These are phyloP conservation scores for Siniperca obscura DNA, from an alignment of 2,797 vertebrate species.

Conservation along the genomic window DNA sequence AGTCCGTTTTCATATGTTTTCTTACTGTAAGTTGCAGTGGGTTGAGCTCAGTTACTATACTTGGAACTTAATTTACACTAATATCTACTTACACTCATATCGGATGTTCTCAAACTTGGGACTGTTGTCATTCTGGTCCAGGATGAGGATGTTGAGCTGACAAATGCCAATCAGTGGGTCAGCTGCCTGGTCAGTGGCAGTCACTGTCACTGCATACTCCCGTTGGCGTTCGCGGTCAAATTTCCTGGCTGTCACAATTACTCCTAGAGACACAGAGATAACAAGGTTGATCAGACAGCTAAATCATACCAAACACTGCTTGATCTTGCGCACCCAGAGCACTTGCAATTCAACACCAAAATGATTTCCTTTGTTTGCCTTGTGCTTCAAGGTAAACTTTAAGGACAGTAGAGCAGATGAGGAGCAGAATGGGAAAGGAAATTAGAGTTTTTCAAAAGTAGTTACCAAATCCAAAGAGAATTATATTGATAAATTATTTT, in stretches of 20 bases:
- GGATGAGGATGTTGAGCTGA: constrained; percentile 90
- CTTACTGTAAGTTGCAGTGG: not conserved
- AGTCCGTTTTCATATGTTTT: not conserved
- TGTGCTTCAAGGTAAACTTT: constrained; percentile 19
- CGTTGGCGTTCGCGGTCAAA: constrained; percentile 92
- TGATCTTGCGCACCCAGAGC: constrained; percentile 22
- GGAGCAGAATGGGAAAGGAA: not conserved
- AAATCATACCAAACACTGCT: constrained; percentile 11
- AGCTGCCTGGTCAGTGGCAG: constrained; percentile 90
- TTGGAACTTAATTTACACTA: not conserved
- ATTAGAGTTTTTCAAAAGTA: constrained; percentile 9
- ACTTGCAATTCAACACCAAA: constrained; percentile 38
- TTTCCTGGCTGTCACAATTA: constrained; percentile 88
- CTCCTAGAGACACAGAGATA: constrained; percentile 77
- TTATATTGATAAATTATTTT: not conserved
- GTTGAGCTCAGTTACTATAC: not conserved
- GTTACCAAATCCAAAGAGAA: constrained; percentile 30
- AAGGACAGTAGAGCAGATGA: constrained; percentile 22
- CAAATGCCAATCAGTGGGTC: constrained; percentile 93
- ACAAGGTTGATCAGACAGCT: constrained; percentile 34
- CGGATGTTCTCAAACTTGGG: constrained; percentile 93
- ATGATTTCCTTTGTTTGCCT: constrained; percentile 38
- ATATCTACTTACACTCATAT: constrained; percentile 89
- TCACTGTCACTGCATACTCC: constrained; percentile 91
- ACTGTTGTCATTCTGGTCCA: constrained; percentile 94